Evolutionary conservation across 1,140 invertebrate species (phyloP).

Genomic region (Drosophila littoralis): DNA sequence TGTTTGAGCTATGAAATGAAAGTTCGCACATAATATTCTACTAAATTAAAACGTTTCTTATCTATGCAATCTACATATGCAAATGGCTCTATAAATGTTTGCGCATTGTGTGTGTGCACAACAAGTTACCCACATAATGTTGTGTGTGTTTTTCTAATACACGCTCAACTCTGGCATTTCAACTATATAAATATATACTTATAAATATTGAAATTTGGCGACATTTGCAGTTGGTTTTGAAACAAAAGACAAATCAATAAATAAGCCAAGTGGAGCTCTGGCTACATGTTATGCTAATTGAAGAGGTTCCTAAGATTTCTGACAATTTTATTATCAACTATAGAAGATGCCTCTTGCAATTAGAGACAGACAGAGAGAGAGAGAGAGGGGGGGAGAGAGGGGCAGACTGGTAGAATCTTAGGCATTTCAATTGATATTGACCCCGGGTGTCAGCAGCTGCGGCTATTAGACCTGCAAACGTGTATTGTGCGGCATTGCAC

Average conservation of each 20-base stretch:
- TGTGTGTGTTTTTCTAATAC: slow-evolving; percentile 17
- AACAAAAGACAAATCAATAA: slow-evolving; percentile 64
- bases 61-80: neutral
- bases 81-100: neutral
- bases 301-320: slow-evolving; percentile 45
- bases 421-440: slow-evolving; percentile 66
- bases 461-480: slow-evolving; percentile 37
- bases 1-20: too few species aligned
- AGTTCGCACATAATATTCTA: too few species aligned
- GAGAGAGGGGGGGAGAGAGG: too few species aligned
- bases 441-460: slow-evolving; percentile 53
- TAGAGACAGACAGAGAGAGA: too few species aligned
- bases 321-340: slow-evolving; percentile 57
- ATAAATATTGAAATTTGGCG: slow-evolving; percentile 69
- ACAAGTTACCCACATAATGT: slow-evolving; percentile 8
- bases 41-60: too few species aligned
- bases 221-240: slow-evolving; percentile 49
- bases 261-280: slow-evolving; percentile 54
- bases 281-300: slow-evolving; percentile 72
- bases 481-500: slow-evolving; percentile 64
- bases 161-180: slow-evolving; percentile 74
- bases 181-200: slow-evolving; percentile 54
- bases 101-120: slow-evolving; percentile 9
- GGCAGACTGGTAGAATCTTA: slow-evolving; percentile 1
- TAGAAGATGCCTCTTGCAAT: too few species aligned